These are phyloP conservation scores for Latheticus oryzae DNA, from an alignment of 2,888 invertebrate species.

Conservation along the genomic window DNA sequence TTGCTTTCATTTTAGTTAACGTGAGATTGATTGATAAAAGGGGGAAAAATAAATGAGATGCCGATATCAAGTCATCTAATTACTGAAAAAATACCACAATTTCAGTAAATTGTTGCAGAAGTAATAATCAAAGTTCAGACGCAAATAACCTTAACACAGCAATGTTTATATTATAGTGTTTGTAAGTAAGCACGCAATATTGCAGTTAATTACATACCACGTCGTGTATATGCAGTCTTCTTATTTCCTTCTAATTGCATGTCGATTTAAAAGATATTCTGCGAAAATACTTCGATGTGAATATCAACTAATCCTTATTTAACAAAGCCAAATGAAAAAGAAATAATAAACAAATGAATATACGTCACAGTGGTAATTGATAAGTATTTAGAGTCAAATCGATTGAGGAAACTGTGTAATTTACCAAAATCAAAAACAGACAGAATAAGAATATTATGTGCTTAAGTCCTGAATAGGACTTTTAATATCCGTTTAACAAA, in stretches of 20 bases:
- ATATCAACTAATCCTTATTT: conserved; percentile 45
- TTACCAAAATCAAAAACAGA: no score
- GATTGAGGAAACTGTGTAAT: no score
- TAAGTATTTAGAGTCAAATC: no score
- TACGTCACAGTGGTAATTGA: no score
- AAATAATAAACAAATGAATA: no score
- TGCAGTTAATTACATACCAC: conserved; percentile 56
- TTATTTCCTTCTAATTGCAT: conserved; percentile 59
- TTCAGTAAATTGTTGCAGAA: conserved; percentile 9
- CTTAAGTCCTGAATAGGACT: no score
- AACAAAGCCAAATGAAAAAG: conserved; percentile 51
- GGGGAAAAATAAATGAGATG: no score
- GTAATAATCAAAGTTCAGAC: conserved; percentile 23
- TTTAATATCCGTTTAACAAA: no score
- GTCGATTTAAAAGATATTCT: conserved; percentile 58
- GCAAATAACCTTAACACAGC: conserved; percentile 27
- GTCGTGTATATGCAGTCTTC: conserved; percentile 58
- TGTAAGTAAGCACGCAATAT: conserved; percentile 54
- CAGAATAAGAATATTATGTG: no score
- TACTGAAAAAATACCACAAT: conserved; percentile 8
- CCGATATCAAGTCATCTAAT: conserved; percentile 14
- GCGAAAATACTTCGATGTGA: conserved; percentile 36
- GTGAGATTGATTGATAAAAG: no score
- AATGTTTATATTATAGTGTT: conserved; percentile 32
- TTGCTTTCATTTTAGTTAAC: no score